Evolutionary conservation across 2,797 vertebrate genomes (phyloP).

Genomic region (Acanthornis magna): DNA sequence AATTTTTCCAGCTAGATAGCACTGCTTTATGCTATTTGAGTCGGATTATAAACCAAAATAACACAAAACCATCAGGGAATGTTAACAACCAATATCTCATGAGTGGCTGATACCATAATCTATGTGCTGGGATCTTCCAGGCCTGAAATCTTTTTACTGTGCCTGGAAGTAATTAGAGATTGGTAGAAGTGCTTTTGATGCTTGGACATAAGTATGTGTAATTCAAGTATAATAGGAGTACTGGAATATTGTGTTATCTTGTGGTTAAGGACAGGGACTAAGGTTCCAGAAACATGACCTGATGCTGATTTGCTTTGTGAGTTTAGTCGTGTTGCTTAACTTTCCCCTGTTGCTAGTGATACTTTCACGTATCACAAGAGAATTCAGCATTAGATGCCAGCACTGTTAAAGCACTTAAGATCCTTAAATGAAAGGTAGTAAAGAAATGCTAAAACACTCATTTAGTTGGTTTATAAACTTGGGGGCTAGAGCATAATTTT

Average conservation of each 20-base stretch:
- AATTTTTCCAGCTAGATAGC: background rate
- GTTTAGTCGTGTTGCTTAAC: background rate
- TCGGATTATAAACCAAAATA: background rate
- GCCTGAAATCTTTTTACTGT: background rate
- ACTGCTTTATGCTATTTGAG: background rate
- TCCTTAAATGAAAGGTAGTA: background rate
- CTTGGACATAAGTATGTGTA: background rate
- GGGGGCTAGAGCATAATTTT: background rate
- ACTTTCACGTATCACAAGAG: background rate
- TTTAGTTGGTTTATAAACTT: slow-evolving; percentile 10
- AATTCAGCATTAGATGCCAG: background rate
- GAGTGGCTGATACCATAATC: background rate
- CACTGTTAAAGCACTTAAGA: background rate
- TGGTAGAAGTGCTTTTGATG: background rate
- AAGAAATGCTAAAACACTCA: background rate
- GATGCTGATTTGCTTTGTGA: background rate
- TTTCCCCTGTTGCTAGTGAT: background rate
- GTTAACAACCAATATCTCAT: background rate
- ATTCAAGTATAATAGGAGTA: background rate
- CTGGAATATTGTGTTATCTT: background rate
- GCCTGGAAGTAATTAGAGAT: slow-evolving; percentile 5
- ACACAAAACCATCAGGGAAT: background rate
- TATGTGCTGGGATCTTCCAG: background rate
- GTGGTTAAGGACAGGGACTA: background rate
- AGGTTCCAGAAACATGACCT: background rate